Evolutionary conservation across 2,888 invertebrate species (phyloP).

Genomic region (Gonocerus acuteangulatus): DNA sequence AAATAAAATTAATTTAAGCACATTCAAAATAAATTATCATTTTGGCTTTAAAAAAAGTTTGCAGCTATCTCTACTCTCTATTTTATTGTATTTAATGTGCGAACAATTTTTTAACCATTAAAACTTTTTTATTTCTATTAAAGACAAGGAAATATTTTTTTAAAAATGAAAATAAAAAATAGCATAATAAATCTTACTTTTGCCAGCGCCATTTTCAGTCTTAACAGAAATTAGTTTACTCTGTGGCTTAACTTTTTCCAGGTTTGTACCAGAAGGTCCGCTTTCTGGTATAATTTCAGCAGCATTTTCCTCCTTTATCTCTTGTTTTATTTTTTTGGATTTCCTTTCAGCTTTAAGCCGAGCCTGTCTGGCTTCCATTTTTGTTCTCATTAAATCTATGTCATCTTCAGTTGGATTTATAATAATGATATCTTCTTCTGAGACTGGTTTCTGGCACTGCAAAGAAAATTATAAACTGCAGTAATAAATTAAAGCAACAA

Average conservation of each 20-base stretch:
- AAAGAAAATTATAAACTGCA: slow-evolving; percentile 38
- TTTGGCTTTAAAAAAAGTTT: no score
- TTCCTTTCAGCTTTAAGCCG: slow-evolving; percentile 64
- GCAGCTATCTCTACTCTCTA: no score
- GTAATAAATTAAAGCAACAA: no score
- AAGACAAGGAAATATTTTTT: no score
- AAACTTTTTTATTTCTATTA: no score
- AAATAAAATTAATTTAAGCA: no score
- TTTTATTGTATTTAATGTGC: no score
- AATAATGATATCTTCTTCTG: slow-evolving; percentile 71
- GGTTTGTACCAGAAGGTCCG: not conserved
- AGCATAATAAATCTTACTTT: no score
- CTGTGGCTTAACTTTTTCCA: no score
- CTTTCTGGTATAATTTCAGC: not conserved
- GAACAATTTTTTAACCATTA: no score
- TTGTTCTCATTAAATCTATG: slow-evolving; percentile 53
- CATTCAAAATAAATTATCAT: no score
- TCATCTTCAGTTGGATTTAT: slow-evolving; percentile 82
- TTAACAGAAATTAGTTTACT: not conserved
- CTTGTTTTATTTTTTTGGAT: slow-evolving; percentile 43
- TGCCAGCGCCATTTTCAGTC: not conserved
- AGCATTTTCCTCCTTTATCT: slow-evolving; percentile 27
- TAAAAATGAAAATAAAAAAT: no score
- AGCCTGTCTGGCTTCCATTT: slow-evolving; percentile 60
- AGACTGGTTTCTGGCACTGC: slow-evolving; percentile 71